Base-by-base conservation (phyloP, 2,113 vertebrate genomes). In the Carassius carassius region DNA sequence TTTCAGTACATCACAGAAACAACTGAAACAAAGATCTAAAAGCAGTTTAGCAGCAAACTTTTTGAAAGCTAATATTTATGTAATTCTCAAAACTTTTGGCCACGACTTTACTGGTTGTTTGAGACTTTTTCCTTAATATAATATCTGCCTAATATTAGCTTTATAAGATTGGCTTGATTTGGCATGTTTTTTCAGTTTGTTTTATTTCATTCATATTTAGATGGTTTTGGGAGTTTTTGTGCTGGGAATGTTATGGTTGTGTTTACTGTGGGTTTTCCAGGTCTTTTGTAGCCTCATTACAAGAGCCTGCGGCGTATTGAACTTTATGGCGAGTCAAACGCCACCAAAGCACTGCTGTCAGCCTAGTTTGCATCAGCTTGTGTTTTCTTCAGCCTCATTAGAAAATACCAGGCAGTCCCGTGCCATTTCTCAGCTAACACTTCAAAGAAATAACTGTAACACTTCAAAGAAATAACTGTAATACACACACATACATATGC, bases 301-400 rank as follows among this genome's bases (percentile, higher is more conserved):
- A n/a, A 70, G 8, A 73, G 83, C 82, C 86, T 69, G 72, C 70
- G 85, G 86, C 78, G 56, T n/a, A 49, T 56, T 89, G 65, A 89
- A 88, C 85, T 88, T 86, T 85, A 86, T 78, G 85, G 81, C 69
- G 79, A 86, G 83, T 84, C 84, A 87, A 87, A 87, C 65, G 37
- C 78, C 83, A 87, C 88, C 80, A 84, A 85, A 86, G 78, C 51
- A 65, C 80, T 37, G 79, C 83, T 74, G 72, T 88, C 85, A 82
- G 56, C 63, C 63, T 74, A 83, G 78, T 85, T 88, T 86, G 82
- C 62, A 86, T 88, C 86, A 74, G 76, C 56, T 41, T 75, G 81
- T 49, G 51, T 86, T 80, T 47, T 88, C 78, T 69, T 78, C 65
- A 80, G 72, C 78, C 72, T 88, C 88, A 88, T 90, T 88, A 89